Evolutionary conservation across 2,888 invertebrate species (phyloP).

Genomic region (Aquatica leii): DNA sequence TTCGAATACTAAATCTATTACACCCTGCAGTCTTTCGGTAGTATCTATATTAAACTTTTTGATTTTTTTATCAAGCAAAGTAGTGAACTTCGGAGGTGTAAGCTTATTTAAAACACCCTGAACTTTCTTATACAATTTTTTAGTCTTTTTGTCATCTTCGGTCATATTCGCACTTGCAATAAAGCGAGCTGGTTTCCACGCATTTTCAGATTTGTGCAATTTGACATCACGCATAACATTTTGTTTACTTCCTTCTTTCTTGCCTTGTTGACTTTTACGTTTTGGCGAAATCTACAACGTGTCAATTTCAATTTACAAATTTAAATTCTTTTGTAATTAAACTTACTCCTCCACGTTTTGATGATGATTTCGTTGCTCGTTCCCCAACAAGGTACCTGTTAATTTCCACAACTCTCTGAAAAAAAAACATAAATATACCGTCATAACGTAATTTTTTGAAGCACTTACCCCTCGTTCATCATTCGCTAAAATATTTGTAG

Average conservation of each 20-base stretch:
- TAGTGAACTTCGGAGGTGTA: slow-evolving; percentile 93
- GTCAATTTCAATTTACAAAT: not conserved
- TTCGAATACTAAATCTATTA: slow-evolving; percentile 91
- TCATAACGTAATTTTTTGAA: too few relatives aligned
- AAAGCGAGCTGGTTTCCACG: slow-evolving; percentile 84
- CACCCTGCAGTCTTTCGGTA: slow-evolving; percentile 78
- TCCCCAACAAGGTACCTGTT: slow-evolving; percentile 44
- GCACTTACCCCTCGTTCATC: slow-evolving; percentile 57
- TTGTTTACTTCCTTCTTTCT: slow-evolving; percentile 55
- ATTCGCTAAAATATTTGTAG: slow-evolving; percentile 69
- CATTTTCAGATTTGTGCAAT: slow-evolving; percentile 85
- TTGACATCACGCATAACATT: slow-evolving; percentile 78
- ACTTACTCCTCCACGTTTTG: slow-evolving; percentile 57
- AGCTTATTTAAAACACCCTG: slow-evolving; percentile 92
- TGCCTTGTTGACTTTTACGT: slow-evolving; percentile 62
- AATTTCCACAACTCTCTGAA: slow-evolving; percentile 43
- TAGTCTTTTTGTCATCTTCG: slow-evolving; percentile 63
- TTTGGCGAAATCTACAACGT: slow-evolving; percentile 47
- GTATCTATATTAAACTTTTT: slow-evolving; percentile 80
- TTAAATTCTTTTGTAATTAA: too few relatives aligned
- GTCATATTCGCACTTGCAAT: slow-evolving; percentile 56
- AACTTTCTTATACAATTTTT: slow-evolving; percentile 79
- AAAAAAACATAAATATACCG: too few relatives aligned
- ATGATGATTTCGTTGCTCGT: slow-evolving; percentile 53
- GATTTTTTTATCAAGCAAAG: slow-evolving; percentile 81